Percentiles rank a stretch among this genome's conserved stretches.
These are phyloP conservation scores for Patella pellucida DNA, from an alignment of 2,888 invertebrate species.

Conservation along the genomic window DNA sequence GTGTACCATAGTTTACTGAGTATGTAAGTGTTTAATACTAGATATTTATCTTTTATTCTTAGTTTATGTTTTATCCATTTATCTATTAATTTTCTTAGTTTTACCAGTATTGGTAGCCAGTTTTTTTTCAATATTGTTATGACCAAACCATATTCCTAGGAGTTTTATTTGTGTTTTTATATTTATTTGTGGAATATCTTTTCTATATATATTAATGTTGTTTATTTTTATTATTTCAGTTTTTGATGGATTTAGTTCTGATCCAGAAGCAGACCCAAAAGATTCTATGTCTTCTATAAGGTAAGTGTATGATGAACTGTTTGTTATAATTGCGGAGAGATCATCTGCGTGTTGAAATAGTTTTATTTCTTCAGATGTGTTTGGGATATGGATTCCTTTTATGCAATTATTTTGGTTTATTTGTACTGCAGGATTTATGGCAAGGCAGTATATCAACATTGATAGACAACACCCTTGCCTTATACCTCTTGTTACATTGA, in stretches of 20 bases:
- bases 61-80: not conserved
- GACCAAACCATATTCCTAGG: not conserved
- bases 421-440: not conserved
- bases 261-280: not conserved
- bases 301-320: not conserved
- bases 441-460: not conserved
- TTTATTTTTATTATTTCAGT: not conserved
- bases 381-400: not conserved
- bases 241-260: not conserved
- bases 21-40: not conserved
- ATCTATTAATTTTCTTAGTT: not conserved
- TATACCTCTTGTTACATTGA: not conserved
- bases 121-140: not conserved
- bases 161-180: not conserved
- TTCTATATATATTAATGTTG: not conserved
- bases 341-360: not conserved
- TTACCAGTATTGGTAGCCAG: not conserved
- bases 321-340: not conserved
- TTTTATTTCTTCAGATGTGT: not conserved
- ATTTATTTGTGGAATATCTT: not conserved
- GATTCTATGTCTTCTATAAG: not conserved
- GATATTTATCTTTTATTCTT: not conserved
- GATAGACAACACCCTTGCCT: not conserved
- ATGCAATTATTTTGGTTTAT: not conserved
- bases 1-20: not conserved